phyloP scores from a whole-genome alignment of 1,140 invertebrate species.

The Drosophila malerkotliana region DNA sequence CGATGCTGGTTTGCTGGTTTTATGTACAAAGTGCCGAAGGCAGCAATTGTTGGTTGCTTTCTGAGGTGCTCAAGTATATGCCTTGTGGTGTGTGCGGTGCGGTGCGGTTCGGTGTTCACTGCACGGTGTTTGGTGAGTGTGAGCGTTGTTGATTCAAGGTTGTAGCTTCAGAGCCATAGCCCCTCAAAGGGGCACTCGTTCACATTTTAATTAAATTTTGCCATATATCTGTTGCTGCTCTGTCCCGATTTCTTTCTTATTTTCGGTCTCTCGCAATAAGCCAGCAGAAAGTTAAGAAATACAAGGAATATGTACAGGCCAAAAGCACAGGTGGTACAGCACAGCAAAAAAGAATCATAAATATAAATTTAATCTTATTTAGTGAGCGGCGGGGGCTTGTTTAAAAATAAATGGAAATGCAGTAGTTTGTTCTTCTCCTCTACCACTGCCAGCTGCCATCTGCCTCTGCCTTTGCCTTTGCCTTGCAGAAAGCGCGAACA shows the following conservation, averaged over 20 bases:
- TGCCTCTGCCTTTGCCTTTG: constrained; percentile 11
- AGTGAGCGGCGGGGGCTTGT: constrained; percentile 21
- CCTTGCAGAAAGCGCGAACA: constrained; percentile 38
- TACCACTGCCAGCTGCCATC: background rate
- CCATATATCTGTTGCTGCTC: constrained; percentile 55
- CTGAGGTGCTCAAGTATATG: constrained; percentile 34
- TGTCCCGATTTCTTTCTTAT: constrained; percentile 12
- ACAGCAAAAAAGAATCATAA: constrained; percentile 39
- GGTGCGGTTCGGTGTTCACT: too few species aligned
- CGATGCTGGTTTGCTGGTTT: constrained; percentile 43
- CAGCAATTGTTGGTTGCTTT: constrained; percentile 48
- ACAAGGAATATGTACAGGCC: constrained; percentile 40
- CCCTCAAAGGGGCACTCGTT: constrained; percentile 56
- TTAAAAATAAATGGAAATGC: constrained; percentile 45
- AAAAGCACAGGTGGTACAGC: constrained; percentile 18
- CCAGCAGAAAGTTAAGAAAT: constrained; percentile 59
- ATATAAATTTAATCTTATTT: constrained; percentile 75
- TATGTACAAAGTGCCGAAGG: constrained; percentile 65
- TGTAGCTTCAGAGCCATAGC: constrained; percentile 55
- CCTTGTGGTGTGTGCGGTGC: background rate
- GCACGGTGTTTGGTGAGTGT: constrained; percentile 18
- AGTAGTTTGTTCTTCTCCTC: constrained; percentile 16
- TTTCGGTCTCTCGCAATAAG: constrained; percentile 63
- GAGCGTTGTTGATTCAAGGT: constrained; percentile 71
- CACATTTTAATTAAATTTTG: constrained; percentile 76